These are phyloP conservation scores for Astreopora myriophthalma DNA, from an alignment of 64 coral and sea anemone species.

Conservation along the genomic window DNA sequence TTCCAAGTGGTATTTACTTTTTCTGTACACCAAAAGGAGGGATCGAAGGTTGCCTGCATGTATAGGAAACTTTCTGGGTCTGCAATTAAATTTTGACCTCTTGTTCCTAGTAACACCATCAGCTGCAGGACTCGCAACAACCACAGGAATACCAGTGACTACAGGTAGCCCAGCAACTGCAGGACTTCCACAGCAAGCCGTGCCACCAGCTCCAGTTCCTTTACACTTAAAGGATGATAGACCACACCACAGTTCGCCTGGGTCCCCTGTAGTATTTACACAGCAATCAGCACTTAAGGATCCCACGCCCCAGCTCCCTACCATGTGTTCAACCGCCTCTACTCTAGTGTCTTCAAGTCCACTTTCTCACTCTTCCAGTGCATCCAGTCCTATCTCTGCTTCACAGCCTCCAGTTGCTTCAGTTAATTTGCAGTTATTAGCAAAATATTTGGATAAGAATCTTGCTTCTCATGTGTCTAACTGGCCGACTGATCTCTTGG, in stretches of 20 bases:
- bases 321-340: neutral
- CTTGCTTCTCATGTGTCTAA: slow-evolving; percentile 39
- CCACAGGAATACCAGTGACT: neutral
- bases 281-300: slow-evolving; percentile 14
- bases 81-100: neutral
- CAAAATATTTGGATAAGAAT: slow-evolving; percentile 65
- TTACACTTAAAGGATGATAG: slow-evolving; percentile 54
- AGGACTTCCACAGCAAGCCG: slow-evolving; percentile 18
- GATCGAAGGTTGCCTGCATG: no score
- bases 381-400: slow-evolving; percentile 29
- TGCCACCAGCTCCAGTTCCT: neutral
- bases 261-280: slow-evolving; percentile 45
- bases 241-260: slow-evolving; percentile 32
- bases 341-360: slow-evolving; percentile 28
- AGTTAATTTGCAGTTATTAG: slow-evolving; percentile 52
- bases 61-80: no score
- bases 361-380: slow-evolving; percentile 15
- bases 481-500: slow-evolving; percentile 47
- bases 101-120: neutral
- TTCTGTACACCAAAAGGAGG: no score
- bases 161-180: neutral
- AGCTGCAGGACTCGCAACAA: neutral
- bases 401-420: slow-evolving; percentile 34
- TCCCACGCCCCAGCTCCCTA: neutral
- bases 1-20: no score